Conservation (phyloP, 1,140 invertebrate species). For the Paralvinella palmiformis region DNA sequence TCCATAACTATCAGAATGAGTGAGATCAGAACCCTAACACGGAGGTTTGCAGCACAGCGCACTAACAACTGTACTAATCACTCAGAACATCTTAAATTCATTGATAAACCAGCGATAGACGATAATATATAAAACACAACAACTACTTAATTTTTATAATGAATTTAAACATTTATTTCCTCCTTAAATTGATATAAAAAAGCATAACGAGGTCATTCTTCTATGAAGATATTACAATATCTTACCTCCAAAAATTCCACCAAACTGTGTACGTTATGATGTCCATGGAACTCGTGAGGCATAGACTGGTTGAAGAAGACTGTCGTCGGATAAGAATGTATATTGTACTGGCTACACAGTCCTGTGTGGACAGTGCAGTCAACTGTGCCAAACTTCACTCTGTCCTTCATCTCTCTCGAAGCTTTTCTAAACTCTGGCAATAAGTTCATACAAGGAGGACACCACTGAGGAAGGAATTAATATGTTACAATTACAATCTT, state of each 20-base stretch:
- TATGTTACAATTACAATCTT: neutral
- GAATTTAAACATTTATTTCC: too few relatives aligned
- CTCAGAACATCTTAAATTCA: too few relatives aligned
- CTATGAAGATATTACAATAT: neutral
- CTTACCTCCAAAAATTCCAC: constrained; percentile 63
- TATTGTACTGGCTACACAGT: constrained; percentile 57
- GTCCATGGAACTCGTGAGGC: constrained; percentile 58
- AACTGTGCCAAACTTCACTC: constrained; percentile 61
- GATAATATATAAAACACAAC: neutral
- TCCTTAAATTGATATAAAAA: too few relatives aligned
- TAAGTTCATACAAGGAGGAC: constrained; percentile 71
- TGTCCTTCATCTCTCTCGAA: constrained; percentile 45
- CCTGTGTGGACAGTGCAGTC: constrained; percentile 53
- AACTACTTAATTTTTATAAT: too few relatives aligned
- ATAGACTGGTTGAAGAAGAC: constrained; percentile 63
- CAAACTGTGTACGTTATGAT: constrained; percentile 58
- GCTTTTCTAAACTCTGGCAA: constrained; percentile 68
- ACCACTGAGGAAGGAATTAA: constrained; percentile 64
- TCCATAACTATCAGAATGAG: too few relatives aligned
- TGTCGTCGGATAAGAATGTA: constrained; percentile 68
- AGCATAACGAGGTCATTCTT: neutral
- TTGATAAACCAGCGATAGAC: too few relatives aligned
- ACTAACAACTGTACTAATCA: too few relatives aligned
- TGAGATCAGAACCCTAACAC: too few relatives aligned
- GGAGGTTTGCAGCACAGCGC: too few relatives aligned